Percentiles rank a stretch among this genome's conserved stretches.
phyloP scores from a whole-genome alignment of 2,113 vertebrate genomes.

The Cyanistes caeruleus region DNA sequence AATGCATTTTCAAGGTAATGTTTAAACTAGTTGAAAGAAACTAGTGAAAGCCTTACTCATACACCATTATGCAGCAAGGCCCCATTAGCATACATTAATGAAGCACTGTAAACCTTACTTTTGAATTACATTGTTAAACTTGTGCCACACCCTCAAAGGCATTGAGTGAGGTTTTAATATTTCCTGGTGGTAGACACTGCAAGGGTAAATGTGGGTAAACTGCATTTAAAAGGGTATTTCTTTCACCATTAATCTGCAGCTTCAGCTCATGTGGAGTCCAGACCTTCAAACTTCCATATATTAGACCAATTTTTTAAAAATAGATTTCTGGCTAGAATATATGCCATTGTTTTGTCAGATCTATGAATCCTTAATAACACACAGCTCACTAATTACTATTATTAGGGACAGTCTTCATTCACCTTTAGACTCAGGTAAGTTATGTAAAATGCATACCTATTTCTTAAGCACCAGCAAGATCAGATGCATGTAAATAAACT shows the following conservation, averaged over 20 bases:
- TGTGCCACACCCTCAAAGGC: neutral
- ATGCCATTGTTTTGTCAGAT: neutral
- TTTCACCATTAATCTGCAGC: neutral
- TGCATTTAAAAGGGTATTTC: neutral
- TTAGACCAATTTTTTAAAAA: neutral
- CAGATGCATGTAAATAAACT: slow-evolving; percentile 17
- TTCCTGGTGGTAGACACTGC: neutral
- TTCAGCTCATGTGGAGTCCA: neutral
- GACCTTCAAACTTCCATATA: neutral
- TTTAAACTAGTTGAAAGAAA: neutral
- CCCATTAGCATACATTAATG: neutral
- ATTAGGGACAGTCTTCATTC: neutral
- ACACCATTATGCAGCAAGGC: neutral
- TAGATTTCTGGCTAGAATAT: neutral
- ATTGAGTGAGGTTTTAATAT: neutral
- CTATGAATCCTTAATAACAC: neutral
- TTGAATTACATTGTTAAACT: neutral
- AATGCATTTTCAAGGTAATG: neutral
- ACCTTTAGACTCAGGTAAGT: neutral
- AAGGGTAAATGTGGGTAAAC: neutral
- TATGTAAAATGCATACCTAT: neutral
- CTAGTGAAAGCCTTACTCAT: neutral
- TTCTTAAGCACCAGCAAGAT: neutral
- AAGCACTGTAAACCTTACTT: neutral
- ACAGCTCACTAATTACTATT: neutral